Base-by-base conservation (phyloP, 2,888 invertebrate genomes). In the Punctoribates punctum region DNA sequence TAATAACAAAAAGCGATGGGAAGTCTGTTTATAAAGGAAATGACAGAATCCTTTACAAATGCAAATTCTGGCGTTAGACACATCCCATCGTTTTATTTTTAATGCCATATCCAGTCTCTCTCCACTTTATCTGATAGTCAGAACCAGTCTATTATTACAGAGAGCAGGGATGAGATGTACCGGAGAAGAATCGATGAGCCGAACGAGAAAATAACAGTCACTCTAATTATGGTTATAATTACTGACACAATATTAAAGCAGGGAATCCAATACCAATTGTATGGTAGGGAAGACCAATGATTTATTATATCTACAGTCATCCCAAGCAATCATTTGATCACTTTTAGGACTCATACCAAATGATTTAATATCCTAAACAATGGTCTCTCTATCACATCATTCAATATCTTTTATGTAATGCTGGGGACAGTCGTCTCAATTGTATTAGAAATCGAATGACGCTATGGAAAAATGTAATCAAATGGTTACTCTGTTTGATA, bases 221-320 rank as follows among this genome's bases (percentile, higher is more conserved):
- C 23, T 29, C 73, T 73, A 48, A 73, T 73, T 73, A 73, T 48
- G 48, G 51, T 73, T 38, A 73, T 73, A 73, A 73, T 73, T 73
- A 73, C 5, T 29, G 51, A 54, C 51, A 73, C 25, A 73, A 3
- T 3, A 67, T 67, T 38, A 38, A 67, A 27, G 29, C 15, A 5
- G 3, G 4, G 5, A 9, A 34, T 9, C 29, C 70, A 70, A 46
- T 38, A 13, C 42, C 42, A 42, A 20, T n/a, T 23, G 25, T n/a
- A 65, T 9, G 11, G 46, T 6, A 65, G 5, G 48, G n/a, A n/a
- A n/a, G n/a, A n/a, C n/a, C 38, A 73, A 73, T 73, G 15, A 73
- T 73, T 73, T 73, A 73, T 73, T 15, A 29, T 29, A 9, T 57
- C 13, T 62, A 13, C 27, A 51, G n/a, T 27, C 62, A 62, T 29